Conservation (phyloP, 2,797 vertebrate genomes). For the Coregonus ussuriensis region DNA sequence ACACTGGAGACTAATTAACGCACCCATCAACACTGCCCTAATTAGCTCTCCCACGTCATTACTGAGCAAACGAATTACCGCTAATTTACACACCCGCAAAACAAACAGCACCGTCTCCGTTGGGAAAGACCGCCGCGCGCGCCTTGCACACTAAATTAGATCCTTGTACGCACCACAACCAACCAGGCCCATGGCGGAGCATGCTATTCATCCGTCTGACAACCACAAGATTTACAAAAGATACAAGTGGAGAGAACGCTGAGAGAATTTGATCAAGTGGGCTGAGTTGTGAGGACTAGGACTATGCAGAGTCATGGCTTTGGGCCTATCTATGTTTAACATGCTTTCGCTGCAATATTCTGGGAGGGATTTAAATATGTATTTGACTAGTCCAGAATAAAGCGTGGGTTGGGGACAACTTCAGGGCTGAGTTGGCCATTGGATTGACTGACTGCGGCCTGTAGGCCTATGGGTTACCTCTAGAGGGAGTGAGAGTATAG, state of each 20-base stretch:
- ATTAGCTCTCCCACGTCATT: slow-evolving; percentile 82
- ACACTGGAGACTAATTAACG: slow-evolving; percentile 82
- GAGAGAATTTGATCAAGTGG: not conserved
- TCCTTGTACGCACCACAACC: slow-evolving; percentile 34
- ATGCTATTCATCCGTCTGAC: not conserved
- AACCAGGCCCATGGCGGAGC: slow-evolving; percentile 22
- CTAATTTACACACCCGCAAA: slow-evolving; percentile 80
- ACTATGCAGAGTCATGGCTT: too few relatives aligned
- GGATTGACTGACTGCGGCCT: slow-evolving; percentile 20
- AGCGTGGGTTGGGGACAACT: not conserved
- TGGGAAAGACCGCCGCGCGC: slow-evolving; percentile 61
- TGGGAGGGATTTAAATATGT: not conserved
- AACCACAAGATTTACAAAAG: not conserved
- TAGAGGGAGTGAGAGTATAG: slow-evolving; percentile 69
- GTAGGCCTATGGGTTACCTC: slow-evolving; percentile 59
- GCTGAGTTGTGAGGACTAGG: not conserved
- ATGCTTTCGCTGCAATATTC: not conserved
- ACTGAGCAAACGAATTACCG: slow-evolving; percentile 81
- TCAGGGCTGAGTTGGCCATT: not conserved
- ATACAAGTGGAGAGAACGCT: not conserved
- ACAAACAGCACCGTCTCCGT: slow-evolving; percentile 73
- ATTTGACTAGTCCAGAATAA: not conserved
- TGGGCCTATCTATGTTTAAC: not conserved
- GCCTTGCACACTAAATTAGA: slow-evolving; percentile 56
- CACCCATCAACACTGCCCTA: slow-evolving; percentile 79